phyloP scores from a whole-genome alignment of 2,113 vertebrate genomes.

The Microcebus lehilahytsara region DNA sequence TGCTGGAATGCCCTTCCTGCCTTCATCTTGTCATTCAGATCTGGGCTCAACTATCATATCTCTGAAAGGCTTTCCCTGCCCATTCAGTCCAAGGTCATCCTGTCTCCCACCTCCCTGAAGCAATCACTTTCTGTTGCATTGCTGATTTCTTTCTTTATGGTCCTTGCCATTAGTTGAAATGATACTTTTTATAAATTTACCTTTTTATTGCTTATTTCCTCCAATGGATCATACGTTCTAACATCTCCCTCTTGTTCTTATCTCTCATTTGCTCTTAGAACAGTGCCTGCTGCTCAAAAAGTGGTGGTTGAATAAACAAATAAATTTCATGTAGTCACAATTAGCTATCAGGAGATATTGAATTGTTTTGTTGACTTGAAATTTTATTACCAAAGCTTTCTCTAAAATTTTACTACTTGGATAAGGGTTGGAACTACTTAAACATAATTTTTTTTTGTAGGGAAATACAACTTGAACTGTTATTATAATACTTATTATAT shows the following conservation, averaged over 20 bases:
- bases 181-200: neutral
- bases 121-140: neutral
- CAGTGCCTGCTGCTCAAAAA: neutral
- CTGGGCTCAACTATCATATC: neutral
- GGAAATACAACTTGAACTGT: neutral
- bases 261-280: neutral
- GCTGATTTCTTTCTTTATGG: neutral
- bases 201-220: neutral
- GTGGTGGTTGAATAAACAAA: neutral
- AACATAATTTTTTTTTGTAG: neutral
- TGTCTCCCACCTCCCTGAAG: neutral
- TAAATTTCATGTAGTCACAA: neutral
- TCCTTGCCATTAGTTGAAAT: constrained; percentile 15
- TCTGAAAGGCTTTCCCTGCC: neutral
- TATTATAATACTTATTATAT: neutral
- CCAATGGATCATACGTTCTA: neutral
- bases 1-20: neutral
- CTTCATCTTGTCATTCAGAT: neutral
- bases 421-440: neutral
- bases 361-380: constrained; percentile 32
- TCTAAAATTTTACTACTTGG: neutral
- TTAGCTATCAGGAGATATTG: neutral
- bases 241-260: neutral
- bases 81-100: neutral
- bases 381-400: constrained; percentile 28